Evolutionary conservation across 2,797 vertebrate species (phyloP).

Genomic region (Crax fasciolata): DNA sequence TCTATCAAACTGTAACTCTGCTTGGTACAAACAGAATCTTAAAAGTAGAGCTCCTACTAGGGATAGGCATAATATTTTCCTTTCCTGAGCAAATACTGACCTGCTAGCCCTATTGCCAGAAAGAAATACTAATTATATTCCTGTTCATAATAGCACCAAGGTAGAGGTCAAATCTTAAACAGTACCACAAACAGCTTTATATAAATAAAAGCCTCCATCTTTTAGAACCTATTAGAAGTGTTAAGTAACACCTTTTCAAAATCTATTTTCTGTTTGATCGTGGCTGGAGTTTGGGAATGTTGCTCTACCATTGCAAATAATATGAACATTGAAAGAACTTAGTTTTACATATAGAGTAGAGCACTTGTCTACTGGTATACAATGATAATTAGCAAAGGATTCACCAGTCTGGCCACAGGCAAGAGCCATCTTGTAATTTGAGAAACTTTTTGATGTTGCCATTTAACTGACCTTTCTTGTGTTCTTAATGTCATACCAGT

Average conservation of each 20-base stretch:
- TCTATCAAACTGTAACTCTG: neutral
- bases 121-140: conserved; percentile 22
- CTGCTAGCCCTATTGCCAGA: neutral
- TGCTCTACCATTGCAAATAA: neutral
- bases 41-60: neutral
- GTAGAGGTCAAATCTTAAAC: neutral
- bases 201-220: neutral
- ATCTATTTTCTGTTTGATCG: neutral
- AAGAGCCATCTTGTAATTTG: conserved; percentile 29
- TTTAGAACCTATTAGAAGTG: neutral
- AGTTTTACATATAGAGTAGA: neutral
- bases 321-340: neutral
- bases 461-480: conserved; percentile 75
- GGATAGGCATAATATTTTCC: neutral
- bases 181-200: neutral
- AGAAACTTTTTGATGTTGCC: conserved; percentile 53
- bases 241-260: neutral
- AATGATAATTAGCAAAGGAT: neutral
- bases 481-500: conserved; percentile 51
- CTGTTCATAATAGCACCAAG: neutral
- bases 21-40: neutral
- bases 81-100: neutral
- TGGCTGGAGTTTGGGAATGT: neutral
- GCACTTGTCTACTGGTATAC: neutral
- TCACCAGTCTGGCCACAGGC: conserved; percentile 8